phyloP scores from a whole-genome alignment of 2,888 invertebrate species.

The Liodrosophila aerea region DNA sequence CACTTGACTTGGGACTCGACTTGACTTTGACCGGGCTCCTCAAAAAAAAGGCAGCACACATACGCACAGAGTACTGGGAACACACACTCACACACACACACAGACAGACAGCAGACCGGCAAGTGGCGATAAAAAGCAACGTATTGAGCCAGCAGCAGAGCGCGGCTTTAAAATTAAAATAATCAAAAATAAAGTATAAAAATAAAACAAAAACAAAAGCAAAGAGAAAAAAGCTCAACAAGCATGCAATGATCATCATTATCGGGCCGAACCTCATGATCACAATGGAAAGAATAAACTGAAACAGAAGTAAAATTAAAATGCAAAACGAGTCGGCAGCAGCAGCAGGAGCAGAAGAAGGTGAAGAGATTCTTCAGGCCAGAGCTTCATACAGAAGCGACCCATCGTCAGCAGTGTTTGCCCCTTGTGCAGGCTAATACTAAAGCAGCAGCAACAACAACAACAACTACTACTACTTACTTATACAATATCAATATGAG shows the following conservation, averaged over 20 bases:
- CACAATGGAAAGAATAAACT: conserved; percentile 14
- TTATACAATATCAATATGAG: conserved; percentile 68
- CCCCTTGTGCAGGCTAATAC: conserved; percentile 51
- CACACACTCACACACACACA: neutral
- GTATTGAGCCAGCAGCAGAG: conserved; percentile 50
- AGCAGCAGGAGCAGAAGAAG: conserved; percentile 33
- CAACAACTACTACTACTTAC: conserved; percentile 23
- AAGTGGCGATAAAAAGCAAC: conserved; percentile 65
- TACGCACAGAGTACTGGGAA: neutral
- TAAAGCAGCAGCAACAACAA: conserved; percentile 18
- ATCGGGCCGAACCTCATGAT: conserved; percentile 50
- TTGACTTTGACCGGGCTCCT: conserved; percentile 68
- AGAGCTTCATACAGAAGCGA: conserved; percentile 70
- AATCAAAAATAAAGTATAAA: conserved; percentile 70
- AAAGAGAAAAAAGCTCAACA: conserved; percentile 50
- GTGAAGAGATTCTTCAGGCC: conserved; percentile 29
- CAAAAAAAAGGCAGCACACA: conserved; percentile 53
- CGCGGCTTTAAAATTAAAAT: conserved; percentile 74
- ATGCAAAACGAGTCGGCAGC: conserved; percentile 76
- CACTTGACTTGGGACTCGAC: conserved; percentile 33
- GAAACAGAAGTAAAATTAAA: conserved; percentile 65
- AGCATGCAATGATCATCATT: conserved; percentile 45
- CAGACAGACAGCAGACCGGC: conserved; percentile 52
- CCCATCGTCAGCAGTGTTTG: conserved; percentile 26
- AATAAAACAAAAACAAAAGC: conserved; percentile 20